These are phyloP conservation scores for Alviniconcha strummeri DNA, from an alignment of 2,888 invertebrate genomes.

Conservation along the genomic window DNA sequence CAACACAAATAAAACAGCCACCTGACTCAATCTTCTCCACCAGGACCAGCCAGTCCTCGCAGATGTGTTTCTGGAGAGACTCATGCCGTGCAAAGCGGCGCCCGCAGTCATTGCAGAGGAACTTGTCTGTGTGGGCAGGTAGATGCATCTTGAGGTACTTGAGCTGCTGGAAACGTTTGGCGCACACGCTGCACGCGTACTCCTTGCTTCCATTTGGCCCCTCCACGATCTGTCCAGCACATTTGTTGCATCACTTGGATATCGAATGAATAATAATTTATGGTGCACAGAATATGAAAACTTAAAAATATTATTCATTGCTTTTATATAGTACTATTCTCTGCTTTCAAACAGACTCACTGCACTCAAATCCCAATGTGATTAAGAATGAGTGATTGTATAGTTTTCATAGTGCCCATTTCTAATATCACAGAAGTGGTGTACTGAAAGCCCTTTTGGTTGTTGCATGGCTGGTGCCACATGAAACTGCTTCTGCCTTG, in stretches of 20 bases:
- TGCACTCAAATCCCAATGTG: background rate
- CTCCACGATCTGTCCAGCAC: constrained; percentile 42
- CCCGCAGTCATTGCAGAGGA: constrained; percentile 70
- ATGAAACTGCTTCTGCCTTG: no score
- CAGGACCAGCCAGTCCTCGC: constrained; percentile 44
- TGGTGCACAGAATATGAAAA: no score
- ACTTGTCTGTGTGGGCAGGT: constrained; percentile 70
- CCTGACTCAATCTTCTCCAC: constrained; percentile 37
- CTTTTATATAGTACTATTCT: background rate
- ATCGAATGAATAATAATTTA: background rate
- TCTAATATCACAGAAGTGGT: no score
- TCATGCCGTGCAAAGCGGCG: constrained; percentile 61
- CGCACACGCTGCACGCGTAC: constrained; percentile 62
- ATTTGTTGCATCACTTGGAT: background rate
- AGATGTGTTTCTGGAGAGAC: constrained; percentile 59
- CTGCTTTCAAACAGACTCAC: background rate
- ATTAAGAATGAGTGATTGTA: no score
- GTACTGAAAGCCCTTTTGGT: no score
- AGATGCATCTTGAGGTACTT: constrained; percentile 75
- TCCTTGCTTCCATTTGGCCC: constrained; percentile 43
- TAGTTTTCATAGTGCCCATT: no score
- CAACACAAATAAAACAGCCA: no score
- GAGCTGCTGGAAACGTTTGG: constrained; percentile 73
- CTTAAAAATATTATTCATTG: background rate
- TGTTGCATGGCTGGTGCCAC: no score